phyloP scores from a whole-genome alignment of 2,113 vertebrate genomes.

The Halichoeres trimaculatus region DNA sequence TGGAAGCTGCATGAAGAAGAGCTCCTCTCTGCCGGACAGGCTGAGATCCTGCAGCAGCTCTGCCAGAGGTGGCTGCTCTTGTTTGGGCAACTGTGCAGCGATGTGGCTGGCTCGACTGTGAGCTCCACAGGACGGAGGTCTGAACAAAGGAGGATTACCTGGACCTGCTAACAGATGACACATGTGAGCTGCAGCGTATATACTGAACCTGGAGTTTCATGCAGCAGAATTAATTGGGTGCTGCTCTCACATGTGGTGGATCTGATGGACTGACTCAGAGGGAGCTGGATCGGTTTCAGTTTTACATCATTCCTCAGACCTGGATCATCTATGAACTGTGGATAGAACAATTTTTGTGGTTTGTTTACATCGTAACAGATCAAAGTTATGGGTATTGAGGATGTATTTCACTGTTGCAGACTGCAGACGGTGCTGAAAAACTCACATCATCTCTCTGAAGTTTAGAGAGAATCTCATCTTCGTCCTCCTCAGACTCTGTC shows the following conservation, averaged over 20 bases:
- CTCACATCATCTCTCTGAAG: conserved; percentile 82
- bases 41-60: conserved; percentile 76
- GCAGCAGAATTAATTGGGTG: neutral
- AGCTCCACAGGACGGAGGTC: conserved; percentile 2
- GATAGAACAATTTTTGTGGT: too few species aligned
- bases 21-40: conserved; percentile 75
- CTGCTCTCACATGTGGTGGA: conserved; percentile 64
- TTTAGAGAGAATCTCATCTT: conserved; percentile 76
- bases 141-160: conserved; percentile 48
- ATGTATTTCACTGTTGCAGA: neutral
- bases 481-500: conserved; percentile 61
- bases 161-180: conserved; percentile 42
- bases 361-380: too few species aligned
- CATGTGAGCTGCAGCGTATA: neutral
- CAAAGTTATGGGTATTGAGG: too few species aligned
- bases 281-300: conserved; percentile 81
- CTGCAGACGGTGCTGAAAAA: neutral
- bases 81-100: conserved; percentile 7
- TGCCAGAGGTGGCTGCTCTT: conserved; percentile 61
- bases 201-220: neutral
- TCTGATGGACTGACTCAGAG: conserved; percentile 72
- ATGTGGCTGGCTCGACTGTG: neutral
- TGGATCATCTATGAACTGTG: conserved; percentile 83
- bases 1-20: conserved; percentile 85
- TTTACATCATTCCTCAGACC: conserved; percentile 78